Evolutionary conservation across 2,113 vertebrate genomes (phyloP).

Genomic region (Willisornis vidua): DNA sequence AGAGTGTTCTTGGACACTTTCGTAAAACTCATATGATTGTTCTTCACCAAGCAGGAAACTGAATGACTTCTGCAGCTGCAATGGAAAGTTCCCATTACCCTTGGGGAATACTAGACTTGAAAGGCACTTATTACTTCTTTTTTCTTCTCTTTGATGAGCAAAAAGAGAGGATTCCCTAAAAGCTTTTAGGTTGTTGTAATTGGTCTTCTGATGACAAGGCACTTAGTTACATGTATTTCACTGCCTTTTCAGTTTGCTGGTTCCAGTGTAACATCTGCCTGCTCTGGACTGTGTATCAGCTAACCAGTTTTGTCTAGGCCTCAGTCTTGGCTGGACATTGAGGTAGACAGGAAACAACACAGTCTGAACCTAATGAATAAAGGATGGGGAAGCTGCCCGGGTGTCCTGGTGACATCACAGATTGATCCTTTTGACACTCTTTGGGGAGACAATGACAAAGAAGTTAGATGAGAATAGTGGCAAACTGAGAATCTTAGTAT

Average conservation of each 20-base stretch:
- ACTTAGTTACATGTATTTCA: neutral
- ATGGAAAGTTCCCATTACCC: neutral
- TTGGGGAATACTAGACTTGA: neutral
- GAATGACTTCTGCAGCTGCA: neutral
- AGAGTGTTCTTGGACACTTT: neutral
- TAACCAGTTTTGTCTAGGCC: neutral
- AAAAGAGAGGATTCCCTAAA: neutral
- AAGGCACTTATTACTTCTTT: neutral
- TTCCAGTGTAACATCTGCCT: neutral
- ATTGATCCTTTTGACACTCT: neutral
- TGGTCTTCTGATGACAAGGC: neutral
- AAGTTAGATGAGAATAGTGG: neutral
- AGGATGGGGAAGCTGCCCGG: neutral
- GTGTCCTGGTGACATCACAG: neutral
- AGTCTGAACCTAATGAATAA: neutral
- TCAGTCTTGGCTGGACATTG: neutral
- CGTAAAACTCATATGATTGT: neutral
- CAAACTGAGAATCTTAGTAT: neutral
- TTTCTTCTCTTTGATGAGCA: neutral
- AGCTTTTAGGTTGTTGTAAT: neutral
- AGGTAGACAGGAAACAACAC: neutral
- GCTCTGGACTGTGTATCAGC: neutral
- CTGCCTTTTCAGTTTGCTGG: neutral
- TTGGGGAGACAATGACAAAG: neutral
- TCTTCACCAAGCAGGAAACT: neutral